Base-by-base conservation (phyloP, 2,888 invertebrate species). In the Leptopilina syphax region DNA sequence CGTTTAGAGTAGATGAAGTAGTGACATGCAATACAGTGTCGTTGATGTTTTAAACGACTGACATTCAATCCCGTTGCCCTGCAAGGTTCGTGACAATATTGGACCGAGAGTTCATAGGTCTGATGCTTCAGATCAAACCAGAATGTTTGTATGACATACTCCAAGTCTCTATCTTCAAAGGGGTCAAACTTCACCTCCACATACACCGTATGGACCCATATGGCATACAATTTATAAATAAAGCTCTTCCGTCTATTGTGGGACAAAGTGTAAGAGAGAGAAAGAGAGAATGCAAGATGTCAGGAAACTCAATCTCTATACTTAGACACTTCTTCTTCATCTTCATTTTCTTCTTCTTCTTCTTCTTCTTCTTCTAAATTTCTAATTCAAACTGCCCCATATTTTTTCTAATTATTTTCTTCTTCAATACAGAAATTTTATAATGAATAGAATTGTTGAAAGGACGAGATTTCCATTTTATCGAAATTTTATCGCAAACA, bases 221-320 rank as follows among this genome's bases (percentile, higher is more conserved):
- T 89, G 89, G 87, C 81, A 77, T 79, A 73, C 84, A 87, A 88
- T 87, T 86, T 89, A 90, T 90, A 90, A 90, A 90, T 90, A 90
- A 88, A 70, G 54, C 88, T 83, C 82, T 80, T 82, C 81, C 83
- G 84, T 86, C 89, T 88, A 90, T 89, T 89, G 88, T 88, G 86
- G 86, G 85, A 84, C 84, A 34, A 83, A 84, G 84, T 65, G 84
- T 85, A 83, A 84, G 84, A 60, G 67, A 68, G 41, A 77, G 34
- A n/a, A n/a, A 34, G 34, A 34, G 34, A 34, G 34, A 34, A 34
- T 34, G 27, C 24, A 70, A 66, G 77, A 76, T 76, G 60, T 50
- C 57, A 57, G 57, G 84, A 87, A 86, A 86, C 85, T 79, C 77
- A 76, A 34, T 34, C 34, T 34, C 34, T 34, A 34, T 34, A 34